phyloP scores from a whole-genome alignment of 92 coral and sea anemone species.

The Porites cylindrica region DNA sequence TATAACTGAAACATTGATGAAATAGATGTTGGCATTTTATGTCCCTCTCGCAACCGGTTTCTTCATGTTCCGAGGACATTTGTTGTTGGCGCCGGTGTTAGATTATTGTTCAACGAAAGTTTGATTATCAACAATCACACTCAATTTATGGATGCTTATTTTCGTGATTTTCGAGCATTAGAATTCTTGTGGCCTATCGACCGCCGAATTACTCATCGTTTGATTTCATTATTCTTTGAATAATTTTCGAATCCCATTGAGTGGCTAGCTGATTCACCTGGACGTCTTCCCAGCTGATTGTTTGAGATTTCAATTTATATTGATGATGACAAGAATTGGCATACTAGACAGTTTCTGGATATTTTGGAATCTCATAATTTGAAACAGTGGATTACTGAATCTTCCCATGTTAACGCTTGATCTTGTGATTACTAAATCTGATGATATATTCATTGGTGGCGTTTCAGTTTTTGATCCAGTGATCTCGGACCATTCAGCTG shows the following conservation, averaged over 20 bases:
- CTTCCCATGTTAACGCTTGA: too few species aligned
- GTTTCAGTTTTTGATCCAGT: too few species aligned
- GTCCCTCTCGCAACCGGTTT: constrained; percentile 30
- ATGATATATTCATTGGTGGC: too few species aligned
- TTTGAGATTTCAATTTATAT: background rate
- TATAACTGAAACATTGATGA: constrained; percentile 9
- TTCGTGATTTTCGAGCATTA: too few species aligned
- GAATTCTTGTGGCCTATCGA: too few species aligned
- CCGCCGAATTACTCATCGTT: background rate
- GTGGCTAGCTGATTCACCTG: constrained; percentile 1
- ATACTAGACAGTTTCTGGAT: background rate
- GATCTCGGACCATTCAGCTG: too few species aligned
- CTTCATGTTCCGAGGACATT: constrained; percentile 18
- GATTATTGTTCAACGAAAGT: background rate
- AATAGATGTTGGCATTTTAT: constrained; percentile 36
- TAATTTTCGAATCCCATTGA: constrained; percentile 10
- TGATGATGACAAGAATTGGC: constrained; percentile 1
- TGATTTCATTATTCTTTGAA: constrained; percentile 1
- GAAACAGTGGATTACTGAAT: too few species aligned
- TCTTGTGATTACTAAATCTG: too few species aligned
- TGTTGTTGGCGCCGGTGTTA: constrained; percentile 21
- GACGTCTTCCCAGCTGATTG: background rate
- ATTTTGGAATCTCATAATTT: background rate
- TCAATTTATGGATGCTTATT: too few species aligned
- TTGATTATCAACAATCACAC: too few species aligned